Conservation (phyloP, 2,888 invertebrate genomes). For the Nymphalis urticae region DNA sequence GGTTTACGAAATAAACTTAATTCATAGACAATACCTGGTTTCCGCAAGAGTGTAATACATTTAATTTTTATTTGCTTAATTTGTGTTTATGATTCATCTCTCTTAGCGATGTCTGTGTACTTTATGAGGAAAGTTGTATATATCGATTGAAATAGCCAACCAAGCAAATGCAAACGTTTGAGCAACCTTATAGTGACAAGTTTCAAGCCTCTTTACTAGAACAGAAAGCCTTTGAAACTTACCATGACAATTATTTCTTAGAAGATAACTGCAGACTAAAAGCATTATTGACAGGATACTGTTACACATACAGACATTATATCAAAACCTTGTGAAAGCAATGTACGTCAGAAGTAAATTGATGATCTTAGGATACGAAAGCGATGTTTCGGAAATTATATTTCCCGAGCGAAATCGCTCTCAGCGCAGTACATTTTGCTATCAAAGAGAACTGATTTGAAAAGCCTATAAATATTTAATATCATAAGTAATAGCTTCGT, state of each 20-base stretch:
- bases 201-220: too few species aligned
- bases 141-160: too few species aligned
- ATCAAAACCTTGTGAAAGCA: constrained; percentile 24
- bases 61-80: too few species aligned
- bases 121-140: too few species aligned
- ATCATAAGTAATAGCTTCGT: constrained; percentile 17
- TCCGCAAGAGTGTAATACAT: too few species aligned
- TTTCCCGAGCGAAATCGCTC: constrained; percentile 31
- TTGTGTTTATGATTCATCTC: too few species aligned
- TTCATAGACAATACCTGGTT: too few species aligned
- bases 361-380: constrained; percentile 34
- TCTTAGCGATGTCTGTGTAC: too few species aligned
- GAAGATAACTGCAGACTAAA: constrained; percentile 14
- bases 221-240: constrained; percentile 1
- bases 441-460: constrained; percentile 26
- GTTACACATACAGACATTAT: constrained; percentile 10
- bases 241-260: constrained; percentile 3
- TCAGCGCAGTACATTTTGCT: constrained; percentile 15
- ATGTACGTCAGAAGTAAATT: constrained; percentile 33
- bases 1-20: too few species aligned
- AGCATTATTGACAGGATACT: constrained; percentile 19
- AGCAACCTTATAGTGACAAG: too few species aligned
- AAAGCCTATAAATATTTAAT: constrained; percentile 30
- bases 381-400: constrained; percentile 36
- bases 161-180: too few species aligned